Base-by-base conservation (phyloP, 2,888 invertebrate species). In the Creontiades dilutus region DNA sequence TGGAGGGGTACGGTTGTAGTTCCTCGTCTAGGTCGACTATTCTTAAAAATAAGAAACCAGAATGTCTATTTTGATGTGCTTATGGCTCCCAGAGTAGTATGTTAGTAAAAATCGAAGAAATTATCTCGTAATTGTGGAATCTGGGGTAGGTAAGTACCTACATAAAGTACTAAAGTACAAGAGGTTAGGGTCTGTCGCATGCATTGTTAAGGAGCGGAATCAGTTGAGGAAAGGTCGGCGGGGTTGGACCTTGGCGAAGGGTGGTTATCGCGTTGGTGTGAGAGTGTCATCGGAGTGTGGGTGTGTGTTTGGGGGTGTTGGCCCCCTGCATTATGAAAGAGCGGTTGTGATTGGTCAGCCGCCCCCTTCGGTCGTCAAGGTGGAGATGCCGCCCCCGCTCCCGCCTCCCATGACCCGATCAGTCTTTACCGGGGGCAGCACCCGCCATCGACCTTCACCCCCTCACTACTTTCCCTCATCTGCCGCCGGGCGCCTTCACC, bases 341-440 rank as follows among this genome's bases (percentile, higher is more conserved):
- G 75, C 76, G 75, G 76, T 76, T 76, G 76, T 87, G 87, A 87
- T 87, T 87, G 87, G 87, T 76, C 87, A 89, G 68, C 81, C 80
- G 27, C 76, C 87, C 28, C 87, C 87, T 46, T 47, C 75, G 78
- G 27, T 57, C 68, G 28, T 28, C 86, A 48, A 61, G 68, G 78
- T 23, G 68, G 68, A 68, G 68, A 68, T 46, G 48, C 82, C 37
- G 5, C 82, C 82, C 48, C 48, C 27, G n/a, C 82, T 19, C 16
- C 48, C 48, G 27, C 13, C 37, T n/a, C 12, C 23, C 12, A 47
- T 3, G 16, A 48, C 52, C 4, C 82, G 23, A 37, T 82, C 52
- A 47, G 78, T 78, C 47, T 37, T 76, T 47, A 78, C 37, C 16
- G 76, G n/a, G 46, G 76, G 46, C 78, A 46, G 47, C 27, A 78